Conservation (phyloP, 2,113 vertebrate species). For the Lepus timidus region DNA sequence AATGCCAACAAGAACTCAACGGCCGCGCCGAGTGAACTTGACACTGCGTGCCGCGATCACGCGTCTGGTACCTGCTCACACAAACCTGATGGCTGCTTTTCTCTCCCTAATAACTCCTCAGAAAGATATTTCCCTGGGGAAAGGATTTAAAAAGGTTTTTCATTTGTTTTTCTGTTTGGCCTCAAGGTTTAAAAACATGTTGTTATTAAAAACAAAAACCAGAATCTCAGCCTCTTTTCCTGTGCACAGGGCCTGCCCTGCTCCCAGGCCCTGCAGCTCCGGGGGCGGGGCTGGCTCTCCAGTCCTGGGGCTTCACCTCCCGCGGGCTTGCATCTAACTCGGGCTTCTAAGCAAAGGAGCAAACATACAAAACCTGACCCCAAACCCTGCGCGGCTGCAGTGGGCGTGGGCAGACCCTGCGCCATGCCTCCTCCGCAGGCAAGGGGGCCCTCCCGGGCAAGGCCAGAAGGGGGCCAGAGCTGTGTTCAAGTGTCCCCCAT, state of each 20-base stretch:
- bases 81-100: background rate
- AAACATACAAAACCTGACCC: background rate
- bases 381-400: too few relatives aligned
- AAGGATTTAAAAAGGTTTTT: conserved; percentile 42
- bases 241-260: background rate
- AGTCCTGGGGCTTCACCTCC: background rate
- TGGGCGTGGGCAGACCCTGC: fast-evolving
- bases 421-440: too few relatives aligned
- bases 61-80: too few relatives aligned
- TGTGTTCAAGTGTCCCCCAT: background rate
- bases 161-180: conserved; percentile 37
- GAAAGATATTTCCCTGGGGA: conserved; percentile 21
- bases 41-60: too few relatives aligned
- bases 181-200: conserved; percentile 6
- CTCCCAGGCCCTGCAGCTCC: fast-evolving
- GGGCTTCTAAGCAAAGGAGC: background rate
- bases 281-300: background rate
- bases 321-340: background rate
- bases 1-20: conserved; percentile 6
- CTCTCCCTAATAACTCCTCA: background rate
- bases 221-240: background rate
- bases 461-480: background rate
- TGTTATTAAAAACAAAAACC: background rate
- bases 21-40: background rate
- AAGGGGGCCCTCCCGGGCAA: background rate